A percentile compares a stretch with the other conserved stretches of the same genome.
phyloP scores from a whole-genome alignment of 2,113 vertebrate species.

The Prolemur simus region DNA sequence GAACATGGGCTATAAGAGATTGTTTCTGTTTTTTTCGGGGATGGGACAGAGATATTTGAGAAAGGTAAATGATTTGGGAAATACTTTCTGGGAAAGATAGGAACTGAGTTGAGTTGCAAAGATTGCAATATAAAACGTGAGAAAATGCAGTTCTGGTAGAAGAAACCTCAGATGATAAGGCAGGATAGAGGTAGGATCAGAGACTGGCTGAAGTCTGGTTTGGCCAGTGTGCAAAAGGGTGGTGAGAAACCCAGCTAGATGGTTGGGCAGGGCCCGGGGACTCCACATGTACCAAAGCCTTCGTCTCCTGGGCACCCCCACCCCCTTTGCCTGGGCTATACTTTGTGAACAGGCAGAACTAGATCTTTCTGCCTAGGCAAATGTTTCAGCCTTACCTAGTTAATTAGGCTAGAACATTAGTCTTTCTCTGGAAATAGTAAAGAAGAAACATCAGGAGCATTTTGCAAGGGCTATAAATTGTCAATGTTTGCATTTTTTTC shows the following conservation, averaged over 20 bases:
- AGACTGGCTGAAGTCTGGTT: background rate
- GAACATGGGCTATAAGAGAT: background rate
- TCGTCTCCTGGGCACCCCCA: rapidly evolving
- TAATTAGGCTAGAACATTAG: background rate
- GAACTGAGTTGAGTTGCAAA: background rate
- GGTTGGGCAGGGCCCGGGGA: background rate
- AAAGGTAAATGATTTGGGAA: background rate
- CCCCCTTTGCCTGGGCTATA: rapidly evolving
- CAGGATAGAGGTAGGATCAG: background rate
- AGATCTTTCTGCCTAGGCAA: background rate
- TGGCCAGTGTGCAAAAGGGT: background rate
- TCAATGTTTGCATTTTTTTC: background rate
- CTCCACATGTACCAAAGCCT: background rate
- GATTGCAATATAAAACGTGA: background rate
- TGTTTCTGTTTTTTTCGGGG: background rate
- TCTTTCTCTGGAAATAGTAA: background rate
- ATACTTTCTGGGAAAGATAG: background rate
- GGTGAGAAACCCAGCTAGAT: background rate
- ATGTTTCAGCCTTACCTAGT: background rate
- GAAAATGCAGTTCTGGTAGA: background rate
- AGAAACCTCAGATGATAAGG: background rate
- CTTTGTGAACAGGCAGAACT: background rate
- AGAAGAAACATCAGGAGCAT: conserved; percentile 7
- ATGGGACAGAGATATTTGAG: background rate
- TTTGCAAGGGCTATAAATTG: conserved; percentile 46